phyloP scores from a whole-genome alignment of 1,140 invertebrate species.

The Sinonovacula constricta region DNA sequence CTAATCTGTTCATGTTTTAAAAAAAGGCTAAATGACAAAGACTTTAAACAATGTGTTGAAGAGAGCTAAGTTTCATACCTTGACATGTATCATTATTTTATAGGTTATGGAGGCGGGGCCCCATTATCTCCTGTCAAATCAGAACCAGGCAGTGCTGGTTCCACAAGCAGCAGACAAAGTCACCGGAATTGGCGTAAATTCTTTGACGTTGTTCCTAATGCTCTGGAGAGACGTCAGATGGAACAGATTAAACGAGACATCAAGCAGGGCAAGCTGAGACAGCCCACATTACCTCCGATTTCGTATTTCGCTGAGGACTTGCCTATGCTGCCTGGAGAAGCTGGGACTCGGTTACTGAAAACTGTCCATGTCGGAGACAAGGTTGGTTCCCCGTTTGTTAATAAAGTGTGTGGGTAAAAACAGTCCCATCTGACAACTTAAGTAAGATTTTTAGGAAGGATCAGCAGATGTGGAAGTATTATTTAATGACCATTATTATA shows the following conservation, averaged over 20 bases:
- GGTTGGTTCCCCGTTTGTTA: too few species aligned
- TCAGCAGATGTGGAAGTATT: too few species aligned
- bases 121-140: slow-evolving; percentile 30
- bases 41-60: too few species aligned
- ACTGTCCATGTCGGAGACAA: slow-evolving; percentile 44
- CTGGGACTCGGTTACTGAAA: slow-evolving; percentile 37
- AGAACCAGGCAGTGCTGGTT: slow-evolving; percentile 6
- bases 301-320: slow-evolving; percentile 46
- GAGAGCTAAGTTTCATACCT: too few species aligned
- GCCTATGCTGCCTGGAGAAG: slow-evolving; percentile 46
- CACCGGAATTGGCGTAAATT: slow-evolving; percentile 43
- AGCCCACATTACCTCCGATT: slow-evolving; percentile 36
- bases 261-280: slow-evolving; percentile 27
- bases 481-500: too few species aligned
- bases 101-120: too few species aligned
- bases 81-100: too few species aligned
- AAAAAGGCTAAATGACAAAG: too few species aligned
- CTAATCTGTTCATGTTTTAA: too few species aligned
- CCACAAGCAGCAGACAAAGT: neutral
- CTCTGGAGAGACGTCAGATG: slow-evolving; percentile 33
- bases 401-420: too few species aligned
- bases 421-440: too few species aligned
- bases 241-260: slow-evolving; percentile 41
- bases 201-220: slow-evolving; percentile 39
- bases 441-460: too few species aligned